These are phyloP conservation scores for Muscina levida DNA, from an alignment of 2,888 invertebrate genomes.

Conservation along the genomic window DNA sequence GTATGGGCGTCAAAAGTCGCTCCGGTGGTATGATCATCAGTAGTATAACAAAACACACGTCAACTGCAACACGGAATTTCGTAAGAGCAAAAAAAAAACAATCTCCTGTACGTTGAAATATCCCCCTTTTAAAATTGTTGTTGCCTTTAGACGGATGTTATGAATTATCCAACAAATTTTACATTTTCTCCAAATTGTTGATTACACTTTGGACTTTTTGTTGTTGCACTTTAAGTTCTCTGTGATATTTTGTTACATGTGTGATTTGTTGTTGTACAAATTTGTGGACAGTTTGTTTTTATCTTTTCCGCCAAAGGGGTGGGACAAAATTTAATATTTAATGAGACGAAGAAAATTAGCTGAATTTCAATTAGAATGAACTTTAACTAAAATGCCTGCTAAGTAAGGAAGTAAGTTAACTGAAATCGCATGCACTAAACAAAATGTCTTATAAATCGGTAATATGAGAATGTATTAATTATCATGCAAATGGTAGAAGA, in stretches of 20 bases:
- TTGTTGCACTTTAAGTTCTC: not conserved
- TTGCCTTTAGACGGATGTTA: conserved; percentile 62
- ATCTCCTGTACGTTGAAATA: conserved; percentile 11
- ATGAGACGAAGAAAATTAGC: too few species aligned
- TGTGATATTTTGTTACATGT: conserved; percentile 1
- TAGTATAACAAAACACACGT: conserved; percentile 53
- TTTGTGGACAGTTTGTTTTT: not conserved
- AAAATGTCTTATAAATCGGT: too few species aligned
- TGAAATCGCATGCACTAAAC: too few species aligned
- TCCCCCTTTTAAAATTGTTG: not conserved
- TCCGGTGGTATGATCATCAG: not conserved
- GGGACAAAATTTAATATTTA: not conserved
- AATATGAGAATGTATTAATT: too few species aligned
- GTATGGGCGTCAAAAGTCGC: not conserved
- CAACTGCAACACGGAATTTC: conserved; percentile 49
- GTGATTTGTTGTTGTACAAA: not conserved
- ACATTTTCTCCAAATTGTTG: not conserved
- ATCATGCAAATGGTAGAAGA: too few species aligned
- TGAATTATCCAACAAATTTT: conserved; percentile 59
- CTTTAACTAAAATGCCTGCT: too few species aligned
- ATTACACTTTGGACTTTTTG: not conserved
- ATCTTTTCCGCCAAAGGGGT: not conserved
- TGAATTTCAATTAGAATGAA: too few species aligned
- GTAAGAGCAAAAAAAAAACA: not conserved
- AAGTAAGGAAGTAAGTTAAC: too few species aligned